Evolutionary conservation across 2,888 invertebrate species (phyloP), one percentile per base, ranked within the genome.

Genomic region (Elgonia sp.): DNA sequence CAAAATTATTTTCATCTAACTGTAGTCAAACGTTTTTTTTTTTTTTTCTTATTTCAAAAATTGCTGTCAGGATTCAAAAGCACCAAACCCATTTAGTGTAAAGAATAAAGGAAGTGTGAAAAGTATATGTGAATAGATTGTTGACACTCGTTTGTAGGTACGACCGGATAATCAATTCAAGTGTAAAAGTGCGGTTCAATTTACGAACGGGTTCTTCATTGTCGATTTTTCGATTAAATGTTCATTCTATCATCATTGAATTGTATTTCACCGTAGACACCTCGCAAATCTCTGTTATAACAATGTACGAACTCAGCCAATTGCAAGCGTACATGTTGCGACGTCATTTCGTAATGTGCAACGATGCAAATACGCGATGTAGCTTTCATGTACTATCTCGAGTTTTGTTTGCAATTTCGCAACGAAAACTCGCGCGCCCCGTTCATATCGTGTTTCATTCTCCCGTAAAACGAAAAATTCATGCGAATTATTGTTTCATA

Each of bases 331-430:
- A 72, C 79, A 84, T 62, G 83, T 80, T 57, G 72, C 72, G 57
- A 72, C 72, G 73, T 87, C 75, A 87, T 87, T 83, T 75, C 75
- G 69, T 87, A 86, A 86, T 82, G 77, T 80, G 80, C 87, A 84
- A 76, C 87, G 73, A 80, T 84, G 84, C 80, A 84, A 87, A 84
- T 84, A 80, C 84, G 80, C 75, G 75, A 75, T 75, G 84, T 80
- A 62, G 73, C 75, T 80, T 84, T 75, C 80, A 80, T 84, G 69
- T 75, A 75, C 79, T 83, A 67, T 18, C 83, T 79, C 73, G 82
- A 73, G 67, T 86, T 83, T 79, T 83, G 83, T 82, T 87, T 29
- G 69, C 77, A 83, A 79, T 83, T 87, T 81, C 55, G 53, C 73
- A 83, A 79, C 73, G 72, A 82, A 83, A 82, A 82, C 75, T 79